Conservation (phyloP, 2,113 vertebrate species). For the Odocoileus virginianus region DNA sequence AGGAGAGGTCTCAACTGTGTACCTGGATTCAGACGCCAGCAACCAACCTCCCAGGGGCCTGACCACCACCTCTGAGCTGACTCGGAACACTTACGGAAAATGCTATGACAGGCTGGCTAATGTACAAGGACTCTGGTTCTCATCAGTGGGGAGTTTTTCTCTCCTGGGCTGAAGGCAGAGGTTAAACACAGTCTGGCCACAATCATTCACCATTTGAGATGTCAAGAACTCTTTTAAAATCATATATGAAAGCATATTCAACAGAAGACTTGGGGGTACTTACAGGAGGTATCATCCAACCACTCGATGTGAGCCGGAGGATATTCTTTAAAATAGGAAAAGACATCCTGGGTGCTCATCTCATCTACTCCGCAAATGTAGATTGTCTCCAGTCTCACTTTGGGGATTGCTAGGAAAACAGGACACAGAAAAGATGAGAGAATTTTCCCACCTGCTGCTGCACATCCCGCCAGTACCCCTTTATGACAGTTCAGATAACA, state of each 20-base stretch:
- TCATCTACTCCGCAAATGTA: slow-evolving; percentile 94
- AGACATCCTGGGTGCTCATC: slow-evolving; percentile 97
- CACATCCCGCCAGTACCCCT: background rate
- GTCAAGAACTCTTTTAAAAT: background rate
- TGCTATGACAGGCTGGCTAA: background rate
- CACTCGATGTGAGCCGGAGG: slow-evolving; percentile 98
- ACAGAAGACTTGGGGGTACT: slow-evolving; percentile 70
- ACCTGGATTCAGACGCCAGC: background rate
- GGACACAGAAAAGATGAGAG: slow-evolving; percentile 17
- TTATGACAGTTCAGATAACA: background rate
- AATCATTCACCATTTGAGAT: background rate
- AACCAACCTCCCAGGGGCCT: background rate
- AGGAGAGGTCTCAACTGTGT: background rate
- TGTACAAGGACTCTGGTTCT: background rate
- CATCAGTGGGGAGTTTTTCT: background rate
- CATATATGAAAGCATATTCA: background rate
- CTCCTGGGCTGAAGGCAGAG: background rate
- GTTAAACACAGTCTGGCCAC: background rate
- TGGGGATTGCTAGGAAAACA: slow-evolving; percentile 87
- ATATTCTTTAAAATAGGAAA: slow-evolving; percentile 95
- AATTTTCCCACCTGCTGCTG: background rate
- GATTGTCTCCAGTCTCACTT: slow-evolving; percentile 91
- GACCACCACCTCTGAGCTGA: background rate
- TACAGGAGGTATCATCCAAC: slow-evolving; percentile 96
- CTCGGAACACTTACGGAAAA: background rate